Conservation (phyloP, 2,888 invertebrate species). For the Lamellibrachia satsuma region DNA sequence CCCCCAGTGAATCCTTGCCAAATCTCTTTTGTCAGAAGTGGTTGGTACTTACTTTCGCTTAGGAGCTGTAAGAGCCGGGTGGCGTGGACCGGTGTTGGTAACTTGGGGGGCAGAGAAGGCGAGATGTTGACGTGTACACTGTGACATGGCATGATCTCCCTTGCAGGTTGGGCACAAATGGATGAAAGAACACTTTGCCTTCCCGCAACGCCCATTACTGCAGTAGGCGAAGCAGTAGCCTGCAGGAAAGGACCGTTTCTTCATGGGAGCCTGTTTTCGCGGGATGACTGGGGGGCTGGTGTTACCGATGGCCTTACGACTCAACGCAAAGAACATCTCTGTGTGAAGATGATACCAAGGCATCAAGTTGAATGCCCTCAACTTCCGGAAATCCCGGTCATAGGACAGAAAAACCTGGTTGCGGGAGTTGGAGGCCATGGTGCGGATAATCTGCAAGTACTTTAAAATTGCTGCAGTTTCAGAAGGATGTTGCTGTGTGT, state of each 20-base stretch:
- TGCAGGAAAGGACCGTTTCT: too few species aligned
- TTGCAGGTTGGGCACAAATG: too few species aligned
- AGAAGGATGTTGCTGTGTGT: too few species aligned
- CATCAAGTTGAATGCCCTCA: not conserved
- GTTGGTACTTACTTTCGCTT: not conserved
- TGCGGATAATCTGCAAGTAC: not conserved
- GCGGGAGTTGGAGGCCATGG: not conserved
- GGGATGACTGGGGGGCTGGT: too few species aligned
- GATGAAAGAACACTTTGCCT: too few species aligned
- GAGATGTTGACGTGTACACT: too few species aligned
- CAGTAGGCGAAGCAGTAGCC: too few species aligned
- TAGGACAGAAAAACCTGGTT: not conserved
- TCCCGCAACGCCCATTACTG: too few species aligned
- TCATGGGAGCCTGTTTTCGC: too few species aligned
- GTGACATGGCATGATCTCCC: too few species aligned
- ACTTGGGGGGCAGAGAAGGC: not conserved
- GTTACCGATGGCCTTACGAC: not conserved
- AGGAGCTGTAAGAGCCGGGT: not conserved
- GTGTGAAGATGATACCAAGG: not conserved
- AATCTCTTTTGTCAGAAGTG: not conserved
- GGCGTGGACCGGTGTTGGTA: not conserved
- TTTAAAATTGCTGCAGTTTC: not conserved
- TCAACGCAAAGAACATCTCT: not conserved
- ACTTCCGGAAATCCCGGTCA: not conserved
- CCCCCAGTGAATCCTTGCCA: not conserved